These are phyloP conservation scores for Argopecten irradians DNA, from an alignment of 1,140 invertebrate genomes.

Conservation along the genomic window DNA sequence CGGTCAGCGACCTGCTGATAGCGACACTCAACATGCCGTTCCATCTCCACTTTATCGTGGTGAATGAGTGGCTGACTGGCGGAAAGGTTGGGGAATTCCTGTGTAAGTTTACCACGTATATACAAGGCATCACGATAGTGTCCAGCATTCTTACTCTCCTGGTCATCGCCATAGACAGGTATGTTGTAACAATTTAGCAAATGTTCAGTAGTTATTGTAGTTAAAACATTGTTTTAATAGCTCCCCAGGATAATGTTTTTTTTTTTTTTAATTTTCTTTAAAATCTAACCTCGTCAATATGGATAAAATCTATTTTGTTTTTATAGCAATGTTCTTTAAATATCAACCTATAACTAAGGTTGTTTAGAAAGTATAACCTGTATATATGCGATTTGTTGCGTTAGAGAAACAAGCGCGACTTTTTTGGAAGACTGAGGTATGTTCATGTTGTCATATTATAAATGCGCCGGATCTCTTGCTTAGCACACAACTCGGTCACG, in stretches of 20 bases:
- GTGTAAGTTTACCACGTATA: slow-evolving; percentile 63
- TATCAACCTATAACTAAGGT: no score
- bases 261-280: background rate
- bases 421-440: no score
- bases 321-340: no score
- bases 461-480: no score
- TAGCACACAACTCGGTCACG: no score
- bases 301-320: no score
- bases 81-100: slow-evolving; percentile 53
- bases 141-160: slow-evolving; percentile 65
- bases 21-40: slow-evolving; percentile 66
- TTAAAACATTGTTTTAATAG: background rate
- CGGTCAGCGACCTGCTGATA: slow-evolving; percentile 58
- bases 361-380: no score
- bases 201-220: background rate
- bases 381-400: no score
- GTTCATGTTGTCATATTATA: no score
- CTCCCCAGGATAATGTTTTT: background rate
- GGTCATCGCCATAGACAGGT: slow-evolving; percentile 67
- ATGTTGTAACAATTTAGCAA: background rate
- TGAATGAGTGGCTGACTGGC: slow-evolving; percentile 60
- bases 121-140: slow-evolving; percentile 62
- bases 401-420: no score
- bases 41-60: slow-evolving; percentile 58
- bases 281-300: background rate